Evolutionary conservation across 1,140 invertebrate species (phyloP), one percentile per base, ranked within the genome.

Genomic region (Sitophilus oryzae): DNA sequence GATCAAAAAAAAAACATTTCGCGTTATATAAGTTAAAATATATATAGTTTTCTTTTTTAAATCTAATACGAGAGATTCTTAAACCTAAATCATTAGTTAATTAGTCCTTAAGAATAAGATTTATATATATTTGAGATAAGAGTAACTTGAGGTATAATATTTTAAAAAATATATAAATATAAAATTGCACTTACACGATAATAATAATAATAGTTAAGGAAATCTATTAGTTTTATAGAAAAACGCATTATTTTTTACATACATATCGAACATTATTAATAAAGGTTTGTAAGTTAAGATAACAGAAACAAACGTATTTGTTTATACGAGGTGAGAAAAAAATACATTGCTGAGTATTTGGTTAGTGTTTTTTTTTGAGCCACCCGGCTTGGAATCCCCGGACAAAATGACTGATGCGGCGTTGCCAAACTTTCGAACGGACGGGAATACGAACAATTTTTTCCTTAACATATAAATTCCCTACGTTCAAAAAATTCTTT

Each of bases 111-210:
- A 30, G 46, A 36, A 35, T 56, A n/a, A n/a, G n/a, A 35, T 23
- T 34, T 49, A 49, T 44, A 61, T 52, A 51, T 52, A 59, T 52
- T 60, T 60, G 58, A 62, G 58, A 64, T 64, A 58, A 60, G 62
- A 62, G 61, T 45, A 62, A 44, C 18, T 42, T 67, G 62, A 65
- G 62, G 63, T 67, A 67, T 64, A 64, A 65, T 47, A 56, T 22
- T 34, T 22, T 46, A 43, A 40, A 52, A 52, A 43, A 52, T 35
- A 47, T 45, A 46, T 46, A 54, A n/a, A 62, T 56, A 52, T 56
- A 62, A 51, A 64, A 65, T 65, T 65, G 63, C 63, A 65, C 63
- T 65, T 65, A 63, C 52, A 59, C 21, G 40, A 46, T 37, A 42
- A 52, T 52, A 58, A 45, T 42, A 58, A 30, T 30, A 30, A 30